Evolutionary conservation across 1,140 invertebrate genomes (phyloP), one percentile per base, ranked within the genome.

Genomic region (Drosophila pseudoobscura): DNA sequence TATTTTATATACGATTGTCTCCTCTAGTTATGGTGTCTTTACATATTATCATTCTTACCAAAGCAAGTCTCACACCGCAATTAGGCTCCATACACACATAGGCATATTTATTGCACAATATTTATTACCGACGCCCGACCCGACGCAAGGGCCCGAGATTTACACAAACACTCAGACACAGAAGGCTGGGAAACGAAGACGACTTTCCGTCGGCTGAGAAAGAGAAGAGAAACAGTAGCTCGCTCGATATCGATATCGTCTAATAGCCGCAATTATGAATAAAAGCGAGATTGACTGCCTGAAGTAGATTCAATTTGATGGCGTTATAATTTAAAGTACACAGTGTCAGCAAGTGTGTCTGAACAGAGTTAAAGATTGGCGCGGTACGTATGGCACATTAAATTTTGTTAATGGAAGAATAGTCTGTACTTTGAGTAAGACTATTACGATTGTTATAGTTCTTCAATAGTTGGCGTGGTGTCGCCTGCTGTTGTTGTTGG

Each of bases 271-370:
- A 35, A 57, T 69, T 49, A 69, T 69, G 50, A 45, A 43, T 69
- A 69, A 69, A 49, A 65, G 24, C 20, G 45, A 43, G 51, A 69
- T 69, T 39, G 35, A 39, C 45, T 44, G 44, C 41, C 50, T 47
- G 50, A 9, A 20, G 15, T 43, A 24, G 47, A 9, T 55, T 26
- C 39, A 45, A 51, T 60, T 75, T 66, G 56, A 75, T 75, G 46
- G 45, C 47, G 66, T 59, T 75, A 75, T 72, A 72, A 84, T 84
- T 84, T 65, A 70, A 78, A 64, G 56, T 72, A 75, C 61, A 59
- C 60, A 66, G 62, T 75, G 61, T 65, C 45, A 50, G 69, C 11
- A 9, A 35, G 8, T 35, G 31, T 35, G 35, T 13, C 46, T 53
- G 22, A 17, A 13, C 51, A n/a, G 24, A 56, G 22, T 44, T 29